Base-by-base conservation (phyloP, 1,140 invertebrate genomes). In the Penaeus japonicus region DNA sequence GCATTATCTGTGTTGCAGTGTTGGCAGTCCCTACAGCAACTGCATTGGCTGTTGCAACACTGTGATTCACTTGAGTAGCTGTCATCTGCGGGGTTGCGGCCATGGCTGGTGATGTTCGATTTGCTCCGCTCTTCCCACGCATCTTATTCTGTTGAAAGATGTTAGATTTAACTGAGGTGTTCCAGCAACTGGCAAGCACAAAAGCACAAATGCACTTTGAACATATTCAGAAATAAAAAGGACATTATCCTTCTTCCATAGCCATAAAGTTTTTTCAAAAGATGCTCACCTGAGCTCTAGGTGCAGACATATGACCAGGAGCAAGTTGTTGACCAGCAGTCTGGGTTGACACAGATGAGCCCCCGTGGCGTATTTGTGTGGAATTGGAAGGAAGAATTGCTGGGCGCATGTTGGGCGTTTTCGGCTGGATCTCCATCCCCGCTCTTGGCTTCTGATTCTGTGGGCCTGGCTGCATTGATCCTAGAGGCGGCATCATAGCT, bases 331-430 rank as follows among this genome's bases (percentile, higher is more conserved):
- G 85, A 15, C 91, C 81, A 83, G 94, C 94, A 4, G 96, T 96
- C 92, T 96, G 96, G 7, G 96, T 96, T 1, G 96, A 96, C 4
- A 96, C 95, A 0, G 95, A 96, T 90, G 95, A 95, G 2, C 95
- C n/a, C n/a, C n/a, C 95, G 0, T 96, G 96, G 65, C 96, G 93
- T 78, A 96, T 96, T 84, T 89, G 87, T 75, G 90, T 70, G 17
- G 91, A 87, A 1, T 93, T 94, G 0, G 95, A 95, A 1, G 95
- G 95, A 59, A 96, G 91, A 84, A 96, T 96, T 92, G 94, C 95
- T 59, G 95, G 87, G 22, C 91, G 88, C 94, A 83, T 93, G 92
- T 90, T 92, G 91, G 75, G 93, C 91, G 92, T 93, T 91, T 92
- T 93, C 91, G 92, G 93, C 91, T 92, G 93, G 84, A 93, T 47